Base-by-base conservation (phyloP, 2,113 vertebrate species). In the Galbula dea region DNA sequence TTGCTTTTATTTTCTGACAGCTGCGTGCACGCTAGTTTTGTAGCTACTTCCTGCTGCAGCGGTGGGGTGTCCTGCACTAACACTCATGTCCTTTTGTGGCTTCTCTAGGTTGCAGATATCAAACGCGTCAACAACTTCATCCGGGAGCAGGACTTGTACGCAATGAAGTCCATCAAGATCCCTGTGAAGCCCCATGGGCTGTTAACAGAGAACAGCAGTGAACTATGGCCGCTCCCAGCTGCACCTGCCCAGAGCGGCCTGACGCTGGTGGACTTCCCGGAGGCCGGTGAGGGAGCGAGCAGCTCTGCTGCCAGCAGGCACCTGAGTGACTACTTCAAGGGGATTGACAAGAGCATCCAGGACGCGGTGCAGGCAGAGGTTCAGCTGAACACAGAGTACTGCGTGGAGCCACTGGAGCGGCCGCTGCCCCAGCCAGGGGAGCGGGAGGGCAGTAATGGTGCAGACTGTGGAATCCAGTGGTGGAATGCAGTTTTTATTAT, bases 111-210 rank as follows among this genome's bases (percentile, higher is more conserved):
- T 19, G 98, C 99, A 2, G 99, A 99, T 83, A 98, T 99, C 96
- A 99, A 99, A 95, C 98, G 98, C 12, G 97, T 98, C 57, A 99
- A 99, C 97, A 99, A 99, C 97, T 98, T 99, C 34, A 98, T 99
- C 75, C 96, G 98, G 77, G 99, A 99, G 78, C 99, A 99, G 96
- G 99, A 99, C 96, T 89, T 99, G 39, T 99, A 98, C 17, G 99
- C 98, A 8, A 95, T 99, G 59, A 99, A 99, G 95, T 98, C 97
- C 7, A 98, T 99, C 88, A 99, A 98, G 97, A 99, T 99, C 96
- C 99, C 99, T 0, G 98, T 99, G 93, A 98, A 97, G 96, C 97
- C 97, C 57, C 98, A 99, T 16, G 97, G 99, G 54, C 89, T 99
- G 75, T 93, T 99, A 63, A 99, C 98, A 0, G 99, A 99, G 96